Evolutionary conservation across 2,113 vertebrate species (phyloP).

Genomic region (Enhydra lutris): DNA sequence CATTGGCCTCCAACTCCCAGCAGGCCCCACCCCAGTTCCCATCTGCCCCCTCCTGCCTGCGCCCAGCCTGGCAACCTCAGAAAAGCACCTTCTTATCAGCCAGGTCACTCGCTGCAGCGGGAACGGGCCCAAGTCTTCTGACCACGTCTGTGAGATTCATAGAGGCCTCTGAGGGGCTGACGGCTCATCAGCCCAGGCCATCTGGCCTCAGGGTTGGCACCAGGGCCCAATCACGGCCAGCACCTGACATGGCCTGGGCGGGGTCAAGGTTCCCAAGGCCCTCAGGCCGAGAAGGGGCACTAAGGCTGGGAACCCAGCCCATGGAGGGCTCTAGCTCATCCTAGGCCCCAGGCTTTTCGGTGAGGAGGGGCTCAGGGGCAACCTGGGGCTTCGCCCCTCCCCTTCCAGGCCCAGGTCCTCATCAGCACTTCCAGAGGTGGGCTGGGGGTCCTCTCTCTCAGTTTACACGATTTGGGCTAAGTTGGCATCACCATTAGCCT

Average conservation of each 20-base stretch:
- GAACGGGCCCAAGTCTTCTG: not conserved
- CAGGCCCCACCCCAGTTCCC: not conserved
- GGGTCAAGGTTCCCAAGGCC: not conserved
- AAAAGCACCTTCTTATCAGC: constrained; percentile 32
- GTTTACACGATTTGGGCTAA: not conserved
- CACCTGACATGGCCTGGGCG: too few relatives aligned
- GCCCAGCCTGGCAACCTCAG: not conserved
- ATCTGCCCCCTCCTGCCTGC: not conserved
- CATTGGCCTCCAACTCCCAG: accelerated
- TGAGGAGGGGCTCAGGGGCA: not conserved
- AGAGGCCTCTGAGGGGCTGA: not conserved
- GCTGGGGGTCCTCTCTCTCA: not conserved
- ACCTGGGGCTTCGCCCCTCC: not conserved
- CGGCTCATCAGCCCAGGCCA: not conserved
- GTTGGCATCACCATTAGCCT: not conserved
- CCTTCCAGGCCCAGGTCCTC: accelerated
- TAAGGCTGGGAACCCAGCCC: not conserved
- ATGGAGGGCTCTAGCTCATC: not conserved
- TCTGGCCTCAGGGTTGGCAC: not conserved
- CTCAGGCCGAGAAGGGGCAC: accelerated
- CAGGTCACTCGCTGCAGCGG: not conserved
- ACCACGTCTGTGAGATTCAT: constrained; percentile 21
- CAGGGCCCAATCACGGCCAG: not conserved
- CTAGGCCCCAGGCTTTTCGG: not conserved
- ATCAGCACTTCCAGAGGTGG: too few relatives aligned